These are phyloP conservation scores for Parapsyche elsis DNA, from an alignment of 1,140 invertebrate genomes.

Conservation along the genomic window DNA sequence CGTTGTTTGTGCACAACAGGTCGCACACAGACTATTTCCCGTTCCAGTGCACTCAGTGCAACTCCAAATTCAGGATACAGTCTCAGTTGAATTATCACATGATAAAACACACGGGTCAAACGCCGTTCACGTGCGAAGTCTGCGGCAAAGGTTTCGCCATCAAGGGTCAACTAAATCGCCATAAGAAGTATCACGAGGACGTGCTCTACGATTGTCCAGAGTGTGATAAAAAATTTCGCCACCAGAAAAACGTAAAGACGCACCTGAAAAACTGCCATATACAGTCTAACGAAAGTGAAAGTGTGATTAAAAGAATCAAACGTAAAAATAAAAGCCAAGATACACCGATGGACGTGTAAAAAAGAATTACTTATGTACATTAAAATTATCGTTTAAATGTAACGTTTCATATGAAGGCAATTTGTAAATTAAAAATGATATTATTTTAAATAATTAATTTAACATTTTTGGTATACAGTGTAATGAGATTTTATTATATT, in stretches of 20 bases:
- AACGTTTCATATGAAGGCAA: too few species aligned
- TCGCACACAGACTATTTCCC: conserved; percentile 70
- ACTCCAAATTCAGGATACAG: conserved; percentile 71
- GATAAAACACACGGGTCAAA: conserved; percentile 74
- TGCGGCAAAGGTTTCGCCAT: conserved; percentile 72
- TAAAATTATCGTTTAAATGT: too few species aligned
- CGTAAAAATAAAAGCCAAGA: background rate
- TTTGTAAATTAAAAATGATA: too few species aligned
- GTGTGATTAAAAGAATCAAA: background rate
- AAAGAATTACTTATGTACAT: too few species aligned
- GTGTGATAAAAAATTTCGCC: conserved; percentile 56
- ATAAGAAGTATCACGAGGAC: conserved; percentile 60
- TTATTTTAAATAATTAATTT: background rate
- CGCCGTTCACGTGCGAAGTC: conserved; percentile 72
- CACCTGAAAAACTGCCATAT: conserved; percentile 56
- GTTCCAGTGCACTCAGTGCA: conserved; percentile 72
- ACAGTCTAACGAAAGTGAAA: background rate
- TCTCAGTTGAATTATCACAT: conserved; percentile 70
- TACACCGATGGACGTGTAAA: too few species aligned
- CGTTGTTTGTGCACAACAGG: conserved; percentile 63
- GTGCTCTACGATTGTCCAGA: conserved; percentile 50
- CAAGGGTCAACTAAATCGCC: conserved; percentile 73
- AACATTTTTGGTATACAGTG: too few species aligned
- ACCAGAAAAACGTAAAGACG: conserved; percentile 55
- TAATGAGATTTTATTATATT: conserved; percentile 35